Conservation (phyloP, 2,797 vertebrate genomes). For the Chelon auratus region DNA sequence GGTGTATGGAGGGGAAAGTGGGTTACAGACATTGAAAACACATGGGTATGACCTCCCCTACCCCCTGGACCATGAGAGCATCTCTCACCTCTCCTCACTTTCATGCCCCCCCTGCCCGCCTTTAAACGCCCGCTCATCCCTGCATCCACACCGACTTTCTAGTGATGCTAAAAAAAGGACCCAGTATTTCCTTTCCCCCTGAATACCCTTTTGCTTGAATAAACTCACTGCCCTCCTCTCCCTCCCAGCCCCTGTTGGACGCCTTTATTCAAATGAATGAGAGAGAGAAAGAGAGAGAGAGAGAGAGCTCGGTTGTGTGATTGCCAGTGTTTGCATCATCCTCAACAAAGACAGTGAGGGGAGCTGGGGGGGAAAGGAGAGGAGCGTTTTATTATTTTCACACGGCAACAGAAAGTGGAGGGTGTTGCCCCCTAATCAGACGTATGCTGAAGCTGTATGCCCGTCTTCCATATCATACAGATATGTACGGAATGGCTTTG, state of each 20-base stretch:
- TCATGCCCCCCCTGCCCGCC: conserved; percentile 27
- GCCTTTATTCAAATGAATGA: conserved; percentile 51
- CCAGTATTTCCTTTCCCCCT: conserved; percentile 5
- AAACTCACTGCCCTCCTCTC: conserved; percentile 58
- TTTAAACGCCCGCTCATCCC: conserved; percentile 10
- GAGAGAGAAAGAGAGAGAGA: conserved; percentile 34
- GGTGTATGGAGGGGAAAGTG: conserved; percentile 70
- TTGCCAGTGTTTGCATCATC: conserved; percentile 89
- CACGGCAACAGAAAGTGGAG: conserved; percentile 58
- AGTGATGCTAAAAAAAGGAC: conserved; percentile 59
- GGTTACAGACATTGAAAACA: conserved; percentile 79
- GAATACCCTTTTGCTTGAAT: conserved; percentile 55
- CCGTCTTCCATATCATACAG: not conserved
- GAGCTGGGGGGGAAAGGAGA: conserved; percentile 24
- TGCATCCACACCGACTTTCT: conserved; percentile 43
- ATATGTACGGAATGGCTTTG: not conserved
- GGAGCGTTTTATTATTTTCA: conserved; percentile 40
- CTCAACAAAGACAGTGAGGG: conserved; percentile 73
- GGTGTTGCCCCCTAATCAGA: not conserved
- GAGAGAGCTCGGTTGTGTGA: conserved; percentile 59
- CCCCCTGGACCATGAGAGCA: conserved; percentile 44
- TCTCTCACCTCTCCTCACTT: conserved; percentile 55
- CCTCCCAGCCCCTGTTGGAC: conserved; percentile 44
- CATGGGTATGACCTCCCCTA: conserved; percentile 58
- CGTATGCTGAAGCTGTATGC: not conserved